Evolutionary conservation across 2,113 vertebrate genomes (phyloP).

Genomic region (Raja brachyura): DNA sequence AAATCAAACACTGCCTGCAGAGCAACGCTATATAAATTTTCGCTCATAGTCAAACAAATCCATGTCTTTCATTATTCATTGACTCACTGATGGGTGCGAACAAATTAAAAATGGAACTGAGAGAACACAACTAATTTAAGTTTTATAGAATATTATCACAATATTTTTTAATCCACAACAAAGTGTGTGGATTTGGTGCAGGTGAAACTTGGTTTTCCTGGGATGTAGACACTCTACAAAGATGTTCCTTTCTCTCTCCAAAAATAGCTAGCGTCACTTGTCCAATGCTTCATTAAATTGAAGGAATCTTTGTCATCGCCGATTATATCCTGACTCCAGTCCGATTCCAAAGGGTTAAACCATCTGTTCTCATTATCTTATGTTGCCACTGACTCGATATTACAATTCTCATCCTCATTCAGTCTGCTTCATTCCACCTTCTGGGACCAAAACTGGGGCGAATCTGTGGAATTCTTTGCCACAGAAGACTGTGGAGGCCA

Average conservation of each 20-base stretch:
- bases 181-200: not conserved
- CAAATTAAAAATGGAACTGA: not conserved
- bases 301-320: too few relatives aligned
- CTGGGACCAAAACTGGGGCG: too few relatives aligned
- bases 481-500: too few relatives aligned
- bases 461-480: too few relatives aligned
- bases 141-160: not conserved
- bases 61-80: not conserved
- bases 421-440: too few relatives aligned
- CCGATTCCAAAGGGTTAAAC: not conserved
- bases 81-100: not conserved
- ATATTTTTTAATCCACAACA: not conserved
- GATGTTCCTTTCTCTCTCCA: not conserved
- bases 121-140: not conserved
- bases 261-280: not conserved
- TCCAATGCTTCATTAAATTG: too few relatives aligned
- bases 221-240: not conserved
- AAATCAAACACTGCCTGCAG: not conserved
- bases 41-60: not conserved
- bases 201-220: not conserved
- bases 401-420: not conserved
- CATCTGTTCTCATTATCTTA: not conserved
- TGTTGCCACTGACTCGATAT: too few relatives aligned
- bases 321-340: not conserved
- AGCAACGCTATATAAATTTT: not conserved